Evolutionary conservation across 2,797 vertebrate genomes (phyloP).

Genomic region (Protonibea diacanthus): DNA sequence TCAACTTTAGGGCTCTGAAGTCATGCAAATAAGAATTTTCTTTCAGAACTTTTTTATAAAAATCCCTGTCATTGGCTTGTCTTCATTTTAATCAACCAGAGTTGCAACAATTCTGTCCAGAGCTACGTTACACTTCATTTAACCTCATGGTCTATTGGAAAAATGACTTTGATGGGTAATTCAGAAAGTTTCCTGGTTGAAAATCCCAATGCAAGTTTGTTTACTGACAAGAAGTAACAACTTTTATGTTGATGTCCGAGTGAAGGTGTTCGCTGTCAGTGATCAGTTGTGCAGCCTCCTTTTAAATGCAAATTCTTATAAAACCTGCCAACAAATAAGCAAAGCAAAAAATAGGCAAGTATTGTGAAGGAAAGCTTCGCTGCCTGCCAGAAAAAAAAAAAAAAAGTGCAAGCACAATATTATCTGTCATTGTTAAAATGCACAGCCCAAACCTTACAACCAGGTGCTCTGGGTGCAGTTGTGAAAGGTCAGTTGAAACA

Average conservation of each 20-base stretch:
- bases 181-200: not conserved
- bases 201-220: not conserved
- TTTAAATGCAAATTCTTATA: not conserved
- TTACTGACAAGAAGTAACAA: not conserved
- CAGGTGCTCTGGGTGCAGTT: conserved; percentile 25
- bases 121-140: no score
- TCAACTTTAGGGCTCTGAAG: no score
- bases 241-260: not conserved
- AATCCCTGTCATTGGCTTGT: no score
- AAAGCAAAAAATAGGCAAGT: not conserved
- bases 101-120: no score
- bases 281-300: not conserved
- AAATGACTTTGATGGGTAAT: no score
- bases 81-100: no score
- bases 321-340: conserved; percentile 4
- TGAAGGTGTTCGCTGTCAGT: not conserved
- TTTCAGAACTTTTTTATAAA: no score
- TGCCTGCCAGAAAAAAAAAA: conserved; percentile 10
- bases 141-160: no score
- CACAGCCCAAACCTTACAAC: not conserved
- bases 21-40: no score
- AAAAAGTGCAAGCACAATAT: conserved; percentile 19
- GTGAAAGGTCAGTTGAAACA: conserved; percentile 27
- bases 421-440: not conserved
- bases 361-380: not conserved